phyloP scores from a whole-genome alignment of 1,140 invertebrate genomes.

The Papilio helenus region DNA sequence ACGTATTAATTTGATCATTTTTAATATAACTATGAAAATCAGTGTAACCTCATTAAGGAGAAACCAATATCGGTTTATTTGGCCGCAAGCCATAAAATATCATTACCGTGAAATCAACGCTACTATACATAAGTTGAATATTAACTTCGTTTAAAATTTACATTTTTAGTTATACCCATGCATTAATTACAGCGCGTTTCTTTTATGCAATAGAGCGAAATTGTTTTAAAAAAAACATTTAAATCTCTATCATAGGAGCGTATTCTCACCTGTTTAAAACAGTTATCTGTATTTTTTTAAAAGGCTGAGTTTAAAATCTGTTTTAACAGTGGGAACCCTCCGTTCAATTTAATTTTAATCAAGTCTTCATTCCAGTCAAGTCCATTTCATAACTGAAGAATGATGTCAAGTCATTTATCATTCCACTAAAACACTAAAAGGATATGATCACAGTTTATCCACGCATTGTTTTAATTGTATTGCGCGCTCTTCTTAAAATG shows the following conservation, averaged over 20 bases:
- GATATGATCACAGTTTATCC: background rate
- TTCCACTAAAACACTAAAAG: background rate
- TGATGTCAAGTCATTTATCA: background rate
- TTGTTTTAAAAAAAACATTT: no score
- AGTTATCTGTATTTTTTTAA: no score
- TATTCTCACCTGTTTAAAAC: no score
- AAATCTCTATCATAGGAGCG: no score
- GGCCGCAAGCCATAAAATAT: conserved; percentile 26
- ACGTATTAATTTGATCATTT: background rate
- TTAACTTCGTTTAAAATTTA: background rate
- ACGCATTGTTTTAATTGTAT: background rate
- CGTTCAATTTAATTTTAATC: background rate
- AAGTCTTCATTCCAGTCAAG: no score
- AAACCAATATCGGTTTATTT: conserved; percentile 26
- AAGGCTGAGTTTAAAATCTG: no score
- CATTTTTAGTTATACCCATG: no score
- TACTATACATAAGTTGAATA: conserved; percentile 15
- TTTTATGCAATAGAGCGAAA: no score
- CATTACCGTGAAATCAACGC: conserved; percentile 21
- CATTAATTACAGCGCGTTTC: no score
- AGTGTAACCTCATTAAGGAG: conserved; percentile 24
- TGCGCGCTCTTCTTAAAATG: background rate
- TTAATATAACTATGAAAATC: conserved; percentile 11
- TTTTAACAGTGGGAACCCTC: background rate
- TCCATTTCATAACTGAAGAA: background rate